Evolutionary conservation across 2,797 vertebrate species (phyloP), one percentile per base, ranked within the genome.

Genomic region (Ctenosaura bakeri): DNA sequence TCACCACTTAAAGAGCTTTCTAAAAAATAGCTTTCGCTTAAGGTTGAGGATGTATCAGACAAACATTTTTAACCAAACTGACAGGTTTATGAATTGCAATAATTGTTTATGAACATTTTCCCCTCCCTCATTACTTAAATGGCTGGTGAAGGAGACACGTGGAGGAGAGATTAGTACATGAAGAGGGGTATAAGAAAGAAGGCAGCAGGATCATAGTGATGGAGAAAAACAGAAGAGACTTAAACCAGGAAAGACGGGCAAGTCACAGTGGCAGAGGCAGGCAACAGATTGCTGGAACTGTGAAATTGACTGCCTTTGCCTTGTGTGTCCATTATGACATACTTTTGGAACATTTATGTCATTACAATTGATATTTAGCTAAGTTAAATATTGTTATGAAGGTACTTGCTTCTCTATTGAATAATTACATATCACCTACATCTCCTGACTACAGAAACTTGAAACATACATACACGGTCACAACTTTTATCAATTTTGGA

Each of bases 61-160:
- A 92, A 24, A 90, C 56, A 92, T 66, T 50, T 91, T 84, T 90
- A 93, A 59, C 85, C 93, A 92, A 94, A 94, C 92, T 94, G 87
- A 94, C 88, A 94, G 90, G 88, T 89, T 96, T 95, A 92, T 89
- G 88, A 69, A 80, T 7, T 90, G 79, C 90, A 46, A 86, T 85
- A 90, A 73, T 89, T 92, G 93, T 95, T 89, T 92, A 94, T 89
- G 90, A 89, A 94, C 86, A 88, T 79, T 59, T 85, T 92, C 89
- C 91, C 22, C 18, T 18, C 29, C 20, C 4, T 13, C 56, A 18
- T 74, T 92, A 90, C 90, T 66, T 83, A 66, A 90, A 1, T 92
- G 92, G 89, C 89, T 69, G 32, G 12, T 35, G 18, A 42, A 42
- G 38, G 18, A 42, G 20, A 78, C 9, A 78, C 26, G 29, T 29